Percentiles rank a stretch among this genome's conserved stretches.
Evolutionary conservation across 2,888 invertebrate species (phyloP).

Genomic region (Steinernema hermaphroditum): DNA sequence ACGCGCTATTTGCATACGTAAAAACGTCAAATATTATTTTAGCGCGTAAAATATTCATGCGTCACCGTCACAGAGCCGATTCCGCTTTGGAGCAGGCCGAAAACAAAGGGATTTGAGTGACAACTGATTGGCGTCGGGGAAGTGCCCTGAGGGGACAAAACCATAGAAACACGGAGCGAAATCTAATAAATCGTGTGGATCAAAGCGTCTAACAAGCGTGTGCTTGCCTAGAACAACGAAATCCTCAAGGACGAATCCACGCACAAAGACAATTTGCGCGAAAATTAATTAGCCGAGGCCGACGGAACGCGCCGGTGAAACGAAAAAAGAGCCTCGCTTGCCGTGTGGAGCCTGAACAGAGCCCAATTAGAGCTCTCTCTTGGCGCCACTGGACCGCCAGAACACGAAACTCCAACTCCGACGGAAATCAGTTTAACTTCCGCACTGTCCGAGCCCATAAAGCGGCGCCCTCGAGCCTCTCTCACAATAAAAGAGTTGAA

Average conservation of each 20-base stretch:
- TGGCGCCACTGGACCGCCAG: too few species aligned
- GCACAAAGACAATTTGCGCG: slow-evolving; percentile 27
- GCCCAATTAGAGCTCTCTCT: too few species aligned
- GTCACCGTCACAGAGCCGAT: background rate
- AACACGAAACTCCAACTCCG: too few species aligned
- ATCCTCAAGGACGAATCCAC: slow-evolving; percentile 9
- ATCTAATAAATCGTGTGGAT: background rate
- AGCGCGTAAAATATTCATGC: slow-evolving; percentile 23
- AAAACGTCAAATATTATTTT: slow-evolving; percentile 31
- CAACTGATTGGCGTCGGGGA: background rate
- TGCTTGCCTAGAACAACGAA: background rate
- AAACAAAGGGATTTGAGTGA: background rate
- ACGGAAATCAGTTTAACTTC: slow-evolving; percentile 2
- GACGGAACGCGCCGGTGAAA: background rate
- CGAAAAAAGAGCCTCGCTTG: background rate
- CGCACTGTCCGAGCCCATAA: slow-evolving; percentile 22
- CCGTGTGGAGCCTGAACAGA: too few species aligned
- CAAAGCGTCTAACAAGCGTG: slow-evolving; percentile 15
- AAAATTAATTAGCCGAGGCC: slow-evolving; percentile 28
- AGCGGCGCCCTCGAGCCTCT: background rate
- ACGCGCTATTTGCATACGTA: slow-evolving; percentile 24
- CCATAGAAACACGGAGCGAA: slow-evolving; percentile 16
- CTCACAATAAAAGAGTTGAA: slow-evolving; percentile 14
- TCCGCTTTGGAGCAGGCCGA: background rate
- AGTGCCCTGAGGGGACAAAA: background rate